These are phyloP conservation scores for Cecidostiba fungosa DNA, from an alignment of 2,888 invertebrate genomes.

Conservation along the genomic window DNA sequence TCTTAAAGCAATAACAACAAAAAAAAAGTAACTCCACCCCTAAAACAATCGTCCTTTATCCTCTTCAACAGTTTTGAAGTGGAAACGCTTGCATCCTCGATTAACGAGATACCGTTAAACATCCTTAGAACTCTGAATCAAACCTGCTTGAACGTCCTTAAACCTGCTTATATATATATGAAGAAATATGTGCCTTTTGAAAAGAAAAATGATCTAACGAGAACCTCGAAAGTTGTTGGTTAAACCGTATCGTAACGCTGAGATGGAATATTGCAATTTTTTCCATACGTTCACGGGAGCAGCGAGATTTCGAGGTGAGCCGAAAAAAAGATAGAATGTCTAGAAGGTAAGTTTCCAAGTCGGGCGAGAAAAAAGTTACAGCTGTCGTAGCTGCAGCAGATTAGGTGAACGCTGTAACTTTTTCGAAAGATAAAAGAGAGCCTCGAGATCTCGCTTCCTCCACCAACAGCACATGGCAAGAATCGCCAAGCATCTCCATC, in stretches of 20 bases:
- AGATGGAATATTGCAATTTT: constrained; percentile 45
- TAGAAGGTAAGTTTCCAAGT: not conserved
- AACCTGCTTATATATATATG: constrained; percentile 44
- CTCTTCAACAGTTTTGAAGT: constrained; percentile 34
- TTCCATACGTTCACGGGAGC: not conserved
- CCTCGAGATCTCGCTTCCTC: constrained; percentile 23
- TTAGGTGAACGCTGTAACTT: no score
- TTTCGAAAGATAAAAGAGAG: no score
- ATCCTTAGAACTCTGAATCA: constrained; percentile 51
- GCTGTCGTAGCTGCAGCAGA: no score
- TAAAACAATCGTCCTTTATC: constrained; percentile 55
- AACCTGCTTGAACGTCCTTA: constrained; percentile 61
- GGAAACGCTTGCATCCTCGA: constrained; percentile 60
- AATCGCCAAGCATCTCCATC: constrained; percentile 7
- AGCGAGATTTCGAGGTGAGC: constrained; percentile 20
- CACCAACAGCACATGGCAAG: constrained; percentile 15
- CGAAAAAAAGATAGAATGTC: not conserved
- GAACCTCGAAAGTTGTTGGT: constrained; percentile 58
- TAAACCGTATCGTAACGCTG: constrained; percentile 9
- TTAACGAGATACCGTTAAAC: constrained; percentile 50
- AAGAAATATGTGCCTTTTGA: constrained; percentile 31
- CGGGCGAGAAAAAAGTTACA: not conserved
- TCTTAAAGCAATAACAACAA: not conserved
- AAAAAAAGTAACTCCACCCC: constrained; percentile 21
- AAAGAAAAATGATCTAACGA: constrained; percentile 28